These are phyloP conservation scores for Chrysomela aeneicollis DNA, from an alignment of 2,888 invertebrate species.

Conservation along the genomic window DNA sequence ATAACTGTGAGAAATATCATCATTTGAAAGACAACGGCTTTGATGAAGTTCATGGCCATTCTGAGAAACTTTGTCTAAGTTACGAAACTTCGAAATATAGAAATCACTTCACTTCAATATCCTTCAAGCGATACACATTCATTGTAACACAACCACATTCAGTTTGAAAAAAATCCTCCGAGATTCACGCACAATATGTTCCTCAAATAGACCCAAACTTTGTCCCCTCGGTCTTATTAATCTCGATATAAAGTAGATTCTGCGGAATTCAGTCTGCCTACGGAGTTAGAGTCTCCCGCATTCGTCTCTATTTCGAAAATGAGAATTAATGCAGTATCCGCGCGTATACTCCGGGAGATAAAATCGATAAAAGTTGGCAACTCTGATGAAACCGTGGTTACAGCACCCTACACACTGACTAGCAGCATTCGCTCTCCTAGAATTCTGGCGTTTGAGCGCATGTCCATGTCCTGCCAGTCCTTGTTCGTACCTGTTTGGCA, in stretches of 20 bases:
- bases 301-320: constrained; percentile 1
- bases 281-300: not conserved
- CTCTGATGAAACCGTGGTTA: constrained; percentile 50
- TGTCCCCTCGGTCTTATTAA: not conserved
- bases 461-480: constrained; percentile 49
- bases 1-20: not conserved
- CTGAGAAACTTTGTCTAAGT: not conserved
- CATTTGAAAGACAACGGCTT: not conserved
- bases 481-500: constrained; percentile 49
- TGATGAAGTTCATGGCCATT: not conserved
- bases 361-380: constrained; percentile 50
- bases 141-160: not conserved
- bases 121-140: not conserved
- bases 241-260: not conserved
- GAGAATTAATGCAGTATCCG: not conserved
- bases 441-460: constrained; percentile 49
- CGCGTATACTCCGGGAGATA: constrained; percentile 22
- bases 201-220: not conserved
- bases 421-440: constrained; percentile 54
- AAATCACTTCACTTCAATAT: constrained; percentile 37
- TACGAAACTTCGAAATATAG: not conserved
- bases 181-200: not conserved
- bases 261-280: not conserved
- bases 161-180: too few species aligned
- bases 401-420: constrained; percentile 57